Evolutionary conservation across 2,797 vertebrate species (phyloP).

Genomic region (Jordanella pulchra): DNA sequence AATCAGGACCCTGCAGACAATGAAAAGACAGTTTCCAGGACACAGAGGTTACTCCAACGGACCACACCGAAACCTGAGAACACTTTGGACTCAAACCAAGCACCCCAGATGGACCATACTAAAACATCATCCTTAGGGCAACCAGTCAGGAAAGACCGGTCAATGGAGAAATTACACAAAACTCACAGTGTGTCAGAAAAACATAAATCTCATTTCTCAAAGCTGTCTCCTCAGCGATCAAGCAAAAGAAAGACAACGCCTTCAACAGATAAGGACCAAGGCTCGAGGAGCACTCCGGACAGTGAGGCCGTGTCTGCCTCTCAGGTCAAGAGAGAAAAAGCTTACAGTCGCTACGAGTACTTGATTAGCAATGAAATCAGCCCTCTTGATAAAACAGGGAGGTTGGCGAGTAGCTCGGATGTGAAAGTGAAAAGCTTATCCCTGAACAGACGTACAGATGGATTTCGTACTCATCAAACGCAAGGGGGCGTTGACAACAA

Average conservation of each 20-base stretch:
- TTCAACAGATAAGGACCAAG: conserved; percentile 27
- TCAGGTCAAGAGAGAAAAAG: conserved; percentile 37
- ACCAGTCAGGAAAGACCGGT: conserved; percentile 12
- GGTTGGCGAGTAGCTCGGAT: conserved; percentile 1
- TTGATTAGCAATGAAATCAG: conserved; percentile 37
- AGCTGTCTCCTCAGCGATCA: conserved; percentile 44
- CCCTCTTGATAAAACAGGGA: conserved; percentile 23
- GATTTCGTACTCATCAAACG: conserved; percentile 8
- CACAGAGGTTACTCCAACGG: conserved; percentile 56
- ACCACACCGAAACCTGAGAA: conserved; percentile 27
- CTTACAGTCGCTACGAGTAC: conserved; percentile 65
- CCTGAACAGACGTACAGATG: conserved; percentile 4
- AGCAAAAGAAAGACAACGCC: conserved; percentile 54
- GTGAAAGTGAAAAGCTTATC: conserved; percentile 28
- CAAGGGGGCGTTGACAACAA: conserved; percentile 61
- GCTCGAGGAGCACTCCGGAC: conserved; percentile 7
- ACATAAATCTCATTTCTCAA: conserved; percentile 33
- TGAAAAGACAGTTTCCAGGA: conserved; percentile 55
- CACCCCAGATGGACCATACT: conserved; percentile 17
- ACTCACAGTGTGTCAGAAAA: conserved; percentile 26
- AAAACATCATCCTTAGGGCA: conserved; percentile 18
- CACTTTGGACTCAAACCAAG: conserved; percentile 20
- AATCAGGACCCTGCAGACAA: conserved; percentile 31
- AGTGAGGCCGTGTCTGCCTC: background rate
- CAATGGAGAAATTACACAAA: conserved; percentile 16